Evolutionary conservation across 2,113 vertebrate genomes (phyloP), one percentile per base, ranked within the genome.

Genomic region (Bubalus kerabau): DNA sequence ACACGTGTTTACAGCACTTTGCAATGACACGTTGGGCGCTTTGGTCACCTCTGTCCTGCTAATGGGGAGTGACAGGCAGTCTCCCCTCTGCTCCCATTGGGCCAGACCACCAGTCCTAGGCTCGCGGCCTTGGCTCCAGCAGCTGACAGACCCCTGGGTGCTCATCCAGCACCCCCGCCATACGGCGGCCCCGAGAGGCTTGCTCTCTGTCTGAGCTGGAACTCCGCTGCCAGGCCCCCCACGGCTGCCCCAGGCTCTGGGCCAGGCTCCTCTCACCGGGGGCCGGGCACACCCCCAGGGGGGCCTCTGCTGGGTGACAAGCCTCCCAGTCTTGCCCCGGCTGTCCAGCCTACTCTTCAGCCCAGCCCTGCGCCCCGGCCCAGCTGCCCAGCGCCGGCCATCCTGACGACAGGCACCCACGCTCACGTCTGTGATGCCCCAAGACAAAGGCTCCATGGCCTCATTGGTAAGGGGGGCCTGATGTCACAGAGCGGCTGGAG

Each of bases 181-280:
- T 10, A 0, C 2, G 0, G 4, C 0, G 3, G 62, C 36, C 36
- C 19, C 2, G 19, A 15, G 1, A 2, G 6, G 15, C 30, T n/a
- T 7, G 19, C 64, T 36, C 0, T 19, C 64, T 21, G 4, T 14
- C 78, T 36, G 54, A 93, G 64, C 7, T 14, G 11, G 54, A 64
- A 1, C 5, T 11, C 64, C 0, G n/a, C n/a, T 36, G 64, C 64
- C 3, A 1, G 64, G n/a, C 4, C n/a, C 64, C 32, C 30, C 2
- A 1, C 0, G 9, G n/a, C 64, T 36, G n/a, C 5, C 19, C 64
- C 4, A 0, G 0, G 0, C 64, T 19, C 32, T 17, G 16, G 36
- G 30, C 36, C 50, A 50, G 90, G 71, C 52, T 84, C 4, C 54
- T 26, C 12, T 56, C 52, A 40, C 52, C 0, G 81, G 52, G n/a